Conservation (phyloP, 2,888 invertebrate species). For the Pachydiplax longipennis region DNA sequence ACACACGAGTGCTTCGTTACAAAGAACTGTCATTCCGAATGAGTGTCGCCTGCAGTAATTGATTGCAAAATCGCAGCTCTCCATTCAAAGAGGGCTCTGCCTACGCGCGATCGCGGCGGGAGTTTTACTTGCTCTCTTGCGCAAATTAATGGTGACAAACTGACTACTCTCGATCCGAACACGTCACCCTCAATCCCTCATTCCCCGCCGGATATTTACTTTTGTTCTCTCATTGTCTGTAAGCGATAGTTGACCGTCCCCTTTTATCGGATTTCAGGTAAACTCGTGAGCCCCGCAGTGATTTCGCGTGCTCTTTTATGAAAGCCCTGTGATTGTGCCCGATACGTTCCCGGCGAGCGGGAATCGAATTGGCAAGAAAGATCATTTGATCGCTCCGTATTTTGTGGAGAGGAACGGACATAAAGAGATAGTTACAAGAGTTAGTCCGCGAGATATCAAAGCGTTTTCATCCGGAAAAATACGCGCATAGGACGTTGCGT, state of each 20-base stretch:
- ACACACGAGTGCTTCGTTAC: too few relatives aligned
- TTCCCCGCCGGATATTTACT: not conserved
- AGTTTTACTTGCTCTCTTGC: not conserved
- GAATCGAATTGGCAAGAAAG: not conserved
- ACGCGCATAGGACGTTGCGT: too few relatives aligned
- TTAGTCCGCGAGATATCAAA: not conserved
- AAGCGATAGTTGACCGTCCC: not conserved
- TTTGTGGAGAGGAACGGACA: not conserved
- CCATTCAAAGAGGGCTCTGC: too few relatives aligned
- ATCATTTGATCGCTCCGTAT: not conserved
- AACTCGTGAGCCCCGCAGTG: not conserved
- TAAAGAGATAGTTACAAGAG: not conserved
- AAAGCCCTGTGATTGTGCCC: not conserved
- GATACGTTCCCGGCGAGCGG: not conserved
- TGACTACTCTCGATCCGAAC: not conserved
- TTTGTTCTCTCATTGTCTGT: not conserved
- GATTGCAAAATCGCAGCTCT: too few relatives aligned
- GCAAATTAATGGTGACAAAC: not conserved
- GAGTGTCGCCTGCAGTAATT: too few relatives aligned
- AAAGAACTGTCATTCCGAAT: too few relatives aligned
- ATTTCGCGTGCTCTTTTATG: not conserved
- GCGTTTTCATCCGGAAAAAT: too few relatives aligned
- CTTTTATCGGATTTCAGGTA: not conserved
- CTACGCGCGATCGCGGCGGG: too few relatives aligned
- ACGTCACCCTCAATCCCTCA: not conserved